Evolutionary conservation across 2,113 vertebrate species (phyloP).

Genomic region (Tamias sibiricus): DNA sequence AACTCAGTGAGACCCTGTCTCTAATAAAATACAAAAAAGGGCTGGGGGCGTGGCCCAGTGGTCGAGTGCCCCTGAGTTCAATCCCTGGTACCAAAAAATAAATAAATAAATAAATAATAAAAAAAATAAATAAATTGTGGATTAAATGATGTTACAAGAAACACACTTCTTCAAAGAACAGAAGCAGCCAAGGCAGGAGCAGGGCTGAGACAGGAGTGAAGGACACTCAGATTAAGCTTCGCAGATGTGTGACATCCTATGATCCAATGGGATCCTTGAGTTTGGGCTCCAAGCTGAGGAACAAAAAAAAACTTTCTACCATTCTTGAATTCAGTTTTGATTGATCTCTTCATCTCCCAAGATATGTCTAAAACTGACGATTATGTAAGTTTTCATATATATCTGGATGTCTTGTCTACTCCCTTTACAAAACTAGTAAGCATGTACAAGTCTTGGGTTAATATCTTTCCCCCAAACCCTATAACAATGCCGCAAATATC

Average conservation of each 20-base stretch:
- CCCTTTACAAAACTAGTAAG: not conserved
- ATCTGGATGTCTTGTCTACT: not conserved
- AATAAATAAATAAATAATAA: no score
- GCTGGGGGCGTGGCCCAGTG: no score
- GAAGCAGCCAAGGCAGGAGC: not conserved
- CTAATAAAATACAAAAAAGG: no score
- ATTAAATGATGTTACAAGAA: not conserved
- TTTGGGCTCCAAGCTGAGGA: not conserved
- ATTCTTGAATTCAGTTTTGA: conserved; percentile 8
- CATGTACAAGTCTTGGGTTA: not conserved
- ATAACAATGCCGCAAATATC: not conserved
- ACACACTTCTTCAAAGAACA: not conserved
- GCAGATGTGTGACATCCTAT: not conserved
- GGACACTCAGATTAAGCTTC: not conserved
- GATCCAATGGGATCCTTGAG: not conserved
- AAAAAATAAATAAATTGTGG: no score
- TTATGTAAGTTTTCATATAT: not conserved
- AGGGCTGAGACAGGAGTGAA: not conserved
- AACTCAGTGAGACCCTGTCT: no score
- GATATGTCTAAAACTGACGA: conserved; percentile 42
- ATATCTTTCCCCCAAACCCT: not conserved
- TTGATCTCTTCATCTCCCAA: conserved; percentile 15
- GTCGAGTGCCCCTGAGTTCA: no score
- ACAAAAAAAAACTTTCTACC: not conserved
- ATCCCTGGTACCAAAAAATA: no score